Evolutionary conservation across 2,797 vertebrate species (phyloP), one percentile per base, ranked within the genome.

Genomic region (Carduelis carduelis): DNA sequence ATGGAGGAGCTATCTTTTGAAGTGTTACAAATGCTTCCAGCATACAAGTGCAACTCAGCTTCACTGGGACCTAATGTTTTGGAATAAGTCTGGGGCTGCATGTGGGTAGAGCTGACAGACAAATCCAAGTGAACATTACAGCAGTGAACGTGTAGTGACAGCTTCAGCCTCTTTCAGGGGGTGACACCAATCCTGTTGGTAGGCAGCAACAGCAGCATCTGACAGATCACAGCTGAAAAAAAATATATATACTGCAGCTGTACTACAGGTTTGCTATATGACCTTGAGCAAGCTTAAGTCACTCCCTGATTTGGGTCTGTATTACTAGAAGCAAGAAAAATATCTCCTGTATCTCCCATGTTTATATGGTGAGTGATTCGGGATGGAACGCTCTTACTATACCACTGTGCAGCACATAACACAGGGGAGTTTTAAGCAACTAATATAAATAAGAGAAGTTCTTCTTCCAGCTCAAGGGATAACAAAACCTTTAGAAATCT

Each of bases 391-490:
- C 72, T 86, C 50, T 88, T 24, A 27, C 87, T 94, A 18, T 72
- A 93, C 72, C 59, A 16, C 90, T 34, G 12, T n/a, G 63, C 66
- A 90, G 93, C 76, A 35, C 94, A 94, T 94, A 95, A 66, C 81
- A 83, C 81, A 80, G 68, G 60, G n/a, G 65, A 95, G 59, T 84
- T 88, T 96, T 94, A 90, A 95, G 90, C 66, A 89, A 91, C 87
- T 96, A 93, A 93, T 93, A 79, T 97, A 97, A 97, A 97, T 96
- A 97, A 94, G 90, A 95, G 50, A 88, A 72, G 83, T 55, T 97
- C 57, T 92, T 80, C 75, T 91, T 93, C 47, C 66, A 95, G 61
- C 93, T 94, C 55, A 69, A 94, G 90, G 88, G 85, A 94, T 95
- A 95, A 95, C 88, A 95, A 95, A 95, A 94, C 90, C 50, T 94